Evolutionary conservation across 2,888 invertebrate genomes (phyloP).

Genomic region (Eugnorisma glareosa): DNA sequence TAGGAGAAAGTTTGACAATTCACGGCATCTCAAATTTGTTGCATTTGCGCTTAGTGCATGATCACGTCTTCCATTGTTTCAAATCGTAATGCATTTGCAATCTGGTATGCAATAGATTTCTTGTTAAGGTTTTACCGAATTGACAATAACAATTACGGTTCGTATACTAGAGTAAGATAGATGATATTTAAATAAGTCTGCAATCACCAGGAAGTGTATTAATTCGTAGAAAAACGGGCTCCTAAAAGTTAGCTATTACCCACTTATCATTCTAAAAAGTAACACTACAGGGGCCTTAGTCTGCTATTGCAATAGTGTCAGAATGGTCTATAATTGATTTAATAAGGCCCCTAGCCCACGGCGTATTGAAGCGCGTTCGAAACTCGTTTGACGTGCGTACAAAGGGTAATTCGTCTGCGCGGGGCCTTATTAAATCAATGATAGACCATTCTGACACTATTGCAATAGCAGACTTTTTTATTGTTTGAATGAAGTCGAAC

Average conservation of each 20-base stretch:
- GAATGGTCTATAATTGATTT: no score
- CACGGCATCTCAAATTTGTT: neutral
- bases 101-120: neutral
- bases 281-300: no score
- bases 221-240: neutral
- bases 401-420: no score
- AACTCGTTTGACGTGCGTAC: no score
- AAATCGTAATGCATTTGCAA: neutral
- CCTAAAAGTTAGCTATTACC: neutral
- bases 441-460: no score
- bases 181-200: neutral
- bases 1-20: no score
- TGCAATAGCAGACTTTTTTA: no score
- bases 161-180: neutral
- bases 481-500: neutral
- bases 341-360: no score
- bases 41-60: neutral
- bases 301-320: no score
- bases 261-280: neutral
- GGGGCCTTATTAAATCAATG: no score
- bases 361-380: no score
- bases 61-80: constrained; percentile 13
- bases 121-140: neutral
- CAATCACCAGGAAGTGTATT: neutral
- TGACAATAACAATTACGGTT: neutral